These are phyloP conservation scores for Brachionus rotundiformis DNA, from an alignment of 1,140 invertebrate species.

Conservation along the genomic window DNA sequence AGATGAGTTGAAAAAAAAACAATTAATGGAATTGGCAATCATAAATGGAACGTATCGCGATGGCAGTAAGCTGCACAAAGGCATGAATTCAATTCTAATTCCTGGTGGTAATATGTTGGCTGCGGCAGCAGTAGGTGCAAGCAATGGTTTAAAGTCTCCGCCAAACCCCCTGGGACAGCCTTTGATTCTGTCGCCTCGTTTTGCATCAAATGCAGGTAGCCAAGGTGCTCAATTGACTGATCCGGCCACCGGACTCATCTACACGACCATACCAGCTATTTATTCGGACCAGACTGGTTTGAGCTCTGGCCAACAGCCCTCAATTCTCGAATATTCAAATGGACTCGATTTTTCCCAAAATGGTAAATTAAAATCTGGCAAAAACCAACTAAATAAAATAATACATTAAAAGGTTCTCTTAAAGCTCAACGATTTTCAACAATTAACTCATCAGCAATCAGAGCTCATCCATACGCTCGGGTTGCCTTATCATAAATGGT, in stretches of 20 bases:
- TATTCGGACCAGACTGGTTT: background rate
- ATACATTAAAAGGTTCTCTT: slow-evolving; percentile 26
- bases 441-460: background rate
- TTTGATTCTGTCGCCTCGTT: slow-evolving; percentile 11
- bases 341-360: slow-evolving; percentile 43
- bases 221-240: slow-evolving; percentile 20
- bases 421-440: slow-evolving; percentile 37
- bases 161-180: background rate
- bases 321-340: background rate
- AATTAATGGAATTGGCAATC: slow-evolving; percentile 98
- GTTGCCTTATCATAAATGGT: slow-evolving; percentile 47
- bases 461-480: slow-evolving; percentile 48
- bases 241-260: slow-evolving; percentile 47
- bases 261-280: slow-evolving; percentile 44
- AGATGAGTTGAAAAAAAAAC: slow-evolving; percentile 98
- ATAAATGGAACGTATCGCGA: slow-evolving; percentile 92
- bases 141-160: slow-evolving; percentile 14
- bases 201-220: background rate
- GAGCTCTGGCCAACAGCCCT: background rate
- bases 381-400: background rate
- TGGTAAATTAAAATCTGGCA: background rate
- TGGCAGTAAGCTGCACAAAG: slow-evolving; percentile 7
- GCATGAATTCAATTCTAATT: slow-evolving; percentile 31
- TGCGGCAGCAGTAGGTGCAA: background rate
- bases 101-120: slow-evolving; percentile 30